These are phyloP conservation scores for Antigone vipio DNA, from an alignment of 2,113 vertebrate species.

Conservation along the genomic window DNA sequence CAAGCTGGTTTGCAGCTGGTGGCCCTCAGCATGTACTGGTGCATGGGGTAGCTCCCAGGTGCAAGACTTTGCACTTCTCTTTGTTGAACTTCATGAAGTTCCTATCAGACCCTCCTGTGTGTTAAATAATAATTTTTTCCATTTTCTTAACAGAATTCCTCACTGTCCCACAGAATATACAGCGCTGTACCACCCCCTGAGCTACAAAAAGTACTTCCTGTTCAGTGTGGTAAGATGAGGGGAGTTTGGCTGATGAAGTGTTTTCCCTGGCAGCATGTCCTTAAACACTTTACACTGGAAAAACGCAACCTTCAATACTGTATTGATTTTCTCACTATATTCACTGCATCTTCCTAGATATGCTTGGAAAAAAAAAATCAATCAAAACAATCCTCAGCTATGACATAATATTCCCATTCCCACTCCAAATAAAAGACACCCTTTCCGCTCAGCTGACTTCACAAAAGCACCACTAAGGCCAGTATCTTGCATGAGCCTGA, in stretches of 20 bases:
- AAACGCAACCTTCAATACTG: not conserved
- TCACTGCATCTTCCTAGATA: not conserved
- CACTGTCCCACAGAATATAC: not conserved
- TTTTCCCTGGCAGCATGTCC: not conserved
- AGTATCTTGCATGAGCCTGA: not conserved
- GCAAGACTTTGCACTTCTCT: not conserved
- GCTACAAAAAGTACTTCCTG: not conserved
- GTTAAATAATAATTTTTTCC: not conserved
- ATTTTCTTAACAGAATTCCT: not conserved
- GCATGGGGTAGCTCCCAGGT: not conserved
- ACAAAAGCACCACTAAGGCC: not conserved
- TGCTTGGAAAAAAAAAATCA: not conserved
- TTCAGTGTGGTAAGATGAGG: not conserved
- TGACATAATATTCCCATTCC: not conserved
- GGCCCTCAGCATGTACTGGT: not conserved
- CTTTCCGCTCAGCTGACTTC: not conserved
- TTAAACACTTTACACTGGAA: not conserved
- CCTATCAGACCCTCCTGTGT: not conserved
- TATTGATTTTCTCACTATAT: constrained; percentile 5
- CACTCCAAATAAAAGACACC: not conserved
- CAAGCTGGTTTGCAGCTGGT: not conserved
- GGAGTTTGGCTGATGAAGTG: not conserved
- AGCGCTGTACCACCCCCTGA: not conserved
- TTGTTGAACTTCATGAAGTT: not conserved
- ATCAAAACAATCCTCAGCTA: not conserved